phyloP scores from a whole-genome alignment of 2,797 vertebrate genomes.

The Sorex maritimensis region DNA sequence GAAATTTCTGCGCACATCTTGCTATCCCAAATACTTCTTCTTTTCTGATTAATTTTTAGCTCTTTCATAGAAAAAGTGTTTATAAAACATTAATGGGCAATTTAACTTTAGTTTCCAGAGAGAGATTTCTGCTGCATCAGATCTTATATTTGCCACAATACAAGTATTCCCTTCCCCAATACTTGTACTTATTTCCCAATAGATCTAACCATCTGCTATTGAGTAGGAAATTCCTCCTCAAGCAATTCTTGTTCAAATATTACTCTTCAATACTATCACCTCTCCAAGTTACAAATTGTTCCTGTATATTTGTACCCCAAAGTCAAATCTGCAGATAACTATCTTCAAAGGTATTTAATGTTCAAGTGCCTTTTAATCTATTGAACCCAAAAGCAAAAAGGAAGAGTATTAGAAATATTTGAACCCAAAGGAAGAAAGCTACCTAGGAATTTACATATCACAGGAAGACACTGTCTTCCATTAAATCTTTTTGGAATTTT shows the following conservation, averaged over 20 bases:
- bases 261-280: conserved; percentile 77
- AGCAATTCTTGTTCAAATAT: conserved; percentile 86
- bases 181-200: conserved; percentile 86
- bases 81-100: conserved; percentile 87
- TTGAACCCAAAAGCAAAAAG: conserved; percentile 79
- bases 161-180: conserved; percentile 82
- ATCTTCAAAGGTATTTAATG: conserved; percentile 84
- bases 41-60: conserved; percentile 83
- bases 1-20: conserved; percentile 65
- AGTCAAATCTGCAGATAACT: conserved; percentile 81
- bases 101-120: conserved; percentile 83
- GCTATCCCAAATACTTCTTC: conserved; percentile 68
- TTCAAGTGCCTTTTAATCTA: conserved; percentile 82
- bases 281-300: conserved; percentile 83
- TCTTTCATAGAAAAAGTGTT: conserved; percentile 77
- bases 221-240: conserved; percentile 80
- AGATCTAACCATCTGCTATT: conserved; percentile 88
- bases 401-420: conserved; percentile 68
- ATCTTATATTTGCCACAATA: conserved; percentile 74
- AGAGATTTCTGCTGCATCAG: conserved; percentile 86
- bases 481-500: conserved; percentile 21
- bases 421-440: conserved; percentile 64
- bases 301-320: conserved; percentile 78
- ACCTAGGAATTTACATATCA: conserved; percentile 26
- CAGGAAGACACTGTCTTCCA: conserved; percentile 7